phyloP scores from a whole-genome alignment of 2,888 invertebrate genomes.

The Biston stratarius region DNA sequence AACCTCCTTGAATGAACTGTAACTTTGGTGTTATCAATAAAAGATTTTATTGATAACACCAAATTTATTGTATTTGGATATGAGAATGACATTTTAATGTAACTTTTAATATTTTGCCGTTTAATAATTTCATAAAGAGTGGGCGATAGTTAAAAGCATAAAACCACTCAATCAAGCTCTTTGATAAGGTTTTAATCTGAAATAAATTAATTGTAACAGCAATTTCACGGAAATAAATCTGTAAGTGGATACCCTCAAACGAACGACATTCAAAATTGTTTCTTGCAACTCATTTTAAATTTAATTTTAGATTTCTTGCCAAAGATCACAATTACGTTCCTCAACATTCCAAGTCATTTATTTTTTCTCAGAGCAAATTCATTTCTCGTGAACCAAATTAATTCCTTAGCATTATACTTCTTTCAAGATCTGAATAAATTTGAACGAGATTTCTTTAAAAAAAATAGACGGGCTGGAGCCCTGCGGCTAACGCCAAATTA shows the following conservation, averaged over 20 bases:
- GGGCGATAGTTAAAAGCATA: not conserved
- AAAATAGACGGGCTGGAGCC: conserved; percentile 74
- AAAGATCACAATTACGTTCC: conserved; percentile 79
- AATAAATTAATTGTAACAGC: conserved; percentile 30
- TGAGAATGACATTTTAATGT: too few species aligned
- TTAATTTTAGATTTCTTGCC: conserved; percentile 61
- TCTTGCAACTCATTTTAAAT: conserved; percentile 64
- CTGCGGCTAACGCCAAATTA: conserved; percentile 81
- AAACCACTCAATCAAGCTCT: conserved; percentile 24
- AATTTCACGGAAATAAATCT: conserved; percentile 31
- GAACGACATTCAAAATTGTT: conserved; percentile 58
- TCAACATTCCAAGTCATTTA: conserved; percentile 78
- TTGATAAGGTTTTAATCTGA: conserved; percentile 9
- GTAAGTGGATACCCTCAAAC: conserved; percentile 32
- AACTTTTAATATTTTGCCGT: not conserved
- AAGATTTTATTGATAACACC: too few species aligned
- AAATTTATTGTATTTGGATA: too few species aligned
- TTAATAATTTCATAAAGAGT: conserved; percentile 10
- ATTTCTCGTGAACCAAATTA: conserved; percentile 81
- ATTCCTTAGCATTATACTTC: conserved; percentile 81
- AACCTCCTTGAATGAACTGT: too few species aligned
- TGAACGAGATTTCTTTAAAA: conserved; percentile 77
- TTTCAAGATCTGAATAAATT: conserved; percentile 82
- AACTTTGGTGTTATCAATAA: too few species aligned
- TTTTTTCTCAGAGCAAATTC: conserved; percentile 72